Evolutionary conservation across 2,888 invertebrate genomes (phyloP), one percentile per base, ranked within the genome.

Genomic region (Hirtodrosophila confusa): DNA sequence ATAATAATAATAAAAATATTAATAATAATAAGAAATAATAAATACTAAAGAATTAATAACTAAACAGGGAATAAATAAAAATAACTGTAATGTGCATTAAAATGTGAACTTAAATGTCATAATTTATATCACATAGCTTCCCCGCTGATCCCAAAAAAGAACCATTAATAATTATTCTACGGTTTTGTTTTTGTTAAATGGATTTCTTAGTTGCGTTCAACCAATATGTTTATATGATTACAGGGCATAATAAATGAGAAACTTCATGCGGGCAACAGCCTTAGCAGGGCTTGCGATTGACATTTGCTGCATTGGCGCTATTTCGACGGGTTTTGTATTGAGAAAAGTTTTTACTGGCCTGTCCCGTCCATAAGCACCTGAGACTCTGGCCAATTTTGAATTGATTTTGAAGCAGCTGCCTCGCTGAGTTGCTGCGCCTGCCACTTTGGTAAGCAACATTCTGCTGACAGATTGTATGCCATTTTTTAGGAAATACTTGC

Each of bases 401-500:
- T 85, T 85, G 84, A 85, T 86, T 86, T 85, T 79, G 67, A 43
- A 71, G 77, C 71, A 71, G 66, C 61, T 57, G 66, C 40, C 68
- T 55, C 44, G 9, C 54, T 43, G 41, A 10, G n/a, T 31, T 11
- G 17, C 23, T 49, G 31, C 24, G 47, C 60, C 53, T 67, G 72
- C 51, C 67, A 62, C 54, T 31, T 69, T 69, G 69, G 56, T 61
- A 47, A 73, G 69, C 73, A 73, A 44, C 78, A 76, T 75, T 75
- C 78, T 73, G 69, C 75, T 85, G 86, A 85, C 86, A 85, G 84
- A 85, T 85, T 85, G 84, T 86, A 84, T 86, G 84, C 86, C 74
- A 85, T 86, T 84, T 85, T 79, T 82, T 67, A 70, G 54, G 47
- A 55, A 75, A 70, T 79, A 69, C 78, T 77, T 80, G 83, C 82